Percentiles rank a stretch among this genome's conserved stretches.
Conservation (phyloP, 2,888 invertebrate species). For the Lumbricus terrestris region DNA sequence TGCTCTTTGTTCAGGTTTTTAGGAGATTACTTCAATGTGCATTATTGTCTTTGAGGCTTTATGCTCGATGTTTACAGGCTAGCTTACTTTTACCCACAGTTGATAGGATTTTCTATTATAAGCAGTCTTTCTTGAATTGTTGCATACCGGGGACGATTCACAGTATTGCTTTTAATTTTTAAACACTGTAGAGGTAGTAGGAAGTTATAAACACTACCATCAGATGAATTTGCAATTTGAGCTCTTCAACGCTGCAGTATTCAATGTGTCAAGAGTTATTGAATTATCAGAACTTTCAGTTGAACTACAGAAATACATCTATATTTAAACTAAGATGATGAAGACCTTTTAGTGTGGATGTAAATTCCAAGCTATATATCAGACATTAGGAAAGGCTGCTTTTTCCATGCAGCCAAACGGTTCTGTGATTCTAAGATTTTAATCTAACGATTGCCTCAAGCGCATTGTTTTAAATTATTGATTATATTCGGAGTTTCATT, state of each 20-base stretch:
- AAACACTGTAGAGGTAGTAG: background rate
- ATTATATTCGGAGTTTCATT: background rate
- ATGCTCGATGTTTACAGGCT: background rate
- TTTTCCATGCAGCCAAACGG: background rate
- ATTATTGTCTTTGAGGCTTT: background rate
- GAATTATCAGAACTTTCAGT: background rate
- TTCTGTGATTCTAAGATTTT: background rate
- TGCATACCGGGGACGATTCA: background rate
- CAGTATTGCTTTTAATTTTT: background rate
- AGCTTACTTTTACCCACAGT: background rate
- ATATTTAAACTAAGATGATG: background rate
- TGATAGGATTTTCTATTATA: background rate
- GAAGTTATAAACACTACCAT: background rate
- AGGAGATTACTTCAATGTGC: background rate
- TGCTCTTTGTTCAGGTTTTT: background rate
- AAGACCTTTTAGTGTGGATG: background rate
- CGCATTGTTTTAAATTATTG: background rate
- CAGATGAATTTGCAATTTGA: background rate
- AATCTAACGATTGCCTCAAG: background rate
- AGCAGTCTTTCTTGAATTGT: background rate
- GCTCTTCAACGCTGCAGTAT: background rate
- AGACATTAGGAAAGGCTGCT: background rate
- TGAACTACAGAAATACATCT: no score
- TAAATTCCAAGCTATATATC: background rate
- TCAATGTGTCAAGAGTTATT: background rate